Evolutionary conservation across 2,113 vertebrate species (phyloP).

Genomic region (Brachypteracias leptosomus): DNA sequence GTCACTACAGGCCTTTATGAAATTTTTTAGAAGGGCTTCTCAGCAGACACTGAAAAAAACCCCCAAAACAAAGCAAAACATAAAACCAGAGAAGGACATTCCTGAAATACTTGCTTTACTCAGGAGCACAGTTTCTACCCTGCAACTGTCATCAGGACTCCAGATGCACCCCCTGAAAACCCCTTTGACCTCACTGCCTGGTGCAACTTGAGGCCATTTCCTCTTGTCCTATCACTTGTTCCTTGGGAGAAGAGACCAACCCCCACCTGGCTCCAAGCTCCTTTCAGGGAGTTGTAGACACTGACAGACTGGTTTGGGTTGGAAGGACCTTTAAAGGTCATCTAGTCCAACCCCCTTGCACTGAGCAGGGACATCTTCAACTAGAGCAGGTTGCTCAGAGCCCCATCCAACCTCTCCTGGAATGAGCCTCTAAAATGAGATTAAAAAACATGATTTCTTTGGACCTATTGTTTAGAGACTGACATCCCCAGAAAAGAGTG

Average conservation of each 20-base stretch:
- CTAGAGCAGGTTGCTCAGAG: not conserved
- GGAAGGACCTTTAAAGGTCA: not conserved
- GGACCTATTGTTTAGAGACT: not conserved
- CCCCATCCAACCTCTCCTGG: not conserved
- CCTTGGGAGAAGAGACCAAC: too few species aligned
- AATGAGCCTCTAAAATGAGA: not conserved
- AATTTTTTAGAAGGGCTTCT: too few species aligned
- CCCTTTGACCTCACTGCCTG: not conserved
- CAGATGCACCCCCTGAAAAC: not conserved
- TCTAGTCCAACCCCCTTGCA: not conserved
- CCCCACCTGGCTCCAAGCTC: too few species aligned
- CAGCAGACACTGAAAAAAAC: constrained; percentile 76
- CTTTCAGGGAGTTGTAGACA: not conserved
- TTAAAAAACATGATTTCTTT: too few species aligned
- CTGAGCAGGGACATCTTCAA: not conserved
- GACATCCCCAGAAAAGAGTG: not conserved
- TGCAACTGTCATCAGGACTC: not conserved
- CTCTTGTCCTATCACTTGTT: too few species aligned
- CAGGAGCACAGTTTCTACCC: not conserved
- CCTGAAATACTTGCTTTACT: not conserved
- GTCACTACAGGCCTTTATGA: too few species aligned
- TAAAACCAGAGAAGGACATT: not conserved
- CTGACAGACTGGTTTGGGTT: not conserved
- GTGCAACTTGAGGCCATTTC: too few species aligned
- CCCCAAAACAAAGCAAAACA: not conserved